Conservation (phyloP, 2,888 invertebrate species). For the Salticus scenicus region DNA sequence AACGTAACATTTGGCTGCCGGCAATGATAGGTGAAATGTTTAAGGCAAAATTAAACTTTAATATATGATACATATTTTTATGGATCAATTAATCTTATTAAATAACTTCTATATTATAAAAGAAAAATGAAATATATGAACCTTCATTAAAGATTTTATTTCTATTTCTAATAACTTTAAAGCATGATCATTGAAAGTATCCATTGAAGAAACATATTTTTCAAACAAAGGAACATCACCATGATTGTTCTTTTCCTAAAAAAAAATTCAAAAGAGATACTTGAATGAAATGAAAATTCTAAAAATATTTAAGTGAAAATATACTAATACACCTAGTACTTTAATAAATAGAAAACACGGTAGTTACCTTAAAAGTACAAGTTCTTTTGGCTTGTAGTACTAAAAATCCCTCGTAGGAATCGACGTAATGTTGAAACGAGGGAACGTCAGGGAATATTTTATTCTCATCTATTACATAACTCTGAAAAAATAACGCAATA, state of each 20-base stretch:
- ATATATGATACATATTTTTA: too few species aligned
- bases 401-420: not conserved
- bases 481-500: slow-evolving; percentile 34
- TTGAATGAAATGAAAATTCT: not conserved
- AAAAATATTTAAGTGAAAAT: too few species aligned
- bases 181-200: slow-evolving; percentile 23
- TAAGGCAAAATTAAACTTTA: too few species aligned
- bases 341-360: too few species aligned
- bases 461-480: slow-evolving; percentile 31
- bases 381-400: not conserved
- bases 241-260: slow-evolving; percentile 18
- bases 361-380: not conserved
- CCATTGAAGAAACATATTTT: not conserved
- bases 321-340: too few species aligned
- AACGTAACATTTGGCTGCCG: too few species aligned
- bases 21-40: not conserved
- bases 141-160: not conserved
- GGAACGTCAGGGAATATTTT: slow-evolving; percentile 56
- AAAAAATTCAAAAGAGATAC: not conserved
- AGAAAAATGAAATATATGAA: too few species aligned
- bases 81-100: too few species aligned
- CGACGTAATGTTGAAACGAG: slow-evolving; percentile 11
- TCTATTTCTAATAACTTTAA: slow-evolving; percentile 40
- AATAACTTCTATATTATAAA: too few species aligned
- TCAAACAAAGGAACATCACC: not conserved